Conservation (phyloP, 2,888 invertebrate species). For the Tetranychus truncatus region DNA sequence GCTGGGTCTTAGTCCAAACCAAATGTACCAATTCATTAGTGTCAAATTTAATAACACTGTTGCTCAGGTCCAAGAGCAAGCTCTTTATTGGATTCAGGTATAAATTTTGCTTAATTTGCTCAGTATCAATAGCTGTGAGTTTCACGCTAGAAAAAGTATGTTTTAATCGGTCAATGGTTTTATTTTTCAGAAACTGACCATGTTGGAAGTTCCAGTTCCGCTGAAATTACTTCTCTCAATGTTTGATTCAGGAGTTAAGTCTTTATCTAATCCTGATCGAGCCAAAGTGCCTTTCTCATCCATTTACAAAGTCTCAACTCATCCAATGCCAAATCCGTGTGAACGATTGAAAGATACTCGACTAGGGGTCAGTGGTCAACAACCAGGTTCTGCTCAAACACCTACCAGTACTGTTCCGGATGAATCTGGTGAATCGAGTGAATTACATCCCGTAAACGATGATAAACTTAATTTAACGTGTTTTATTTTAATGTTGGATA, state of each 20-base stretch:
- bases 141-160: background rate
- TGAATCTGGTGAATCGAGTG: background rate
- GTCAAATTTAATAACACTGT: conserved; percentile 59
- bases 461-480: conserved; percentile 56
- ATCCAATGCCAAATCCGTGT: background rate
- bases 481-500: conserved; percentile 87
- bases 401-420: background rate
- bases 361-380: background rate
- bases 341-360: background rate
- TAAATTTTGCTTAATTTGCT: conserved; percentile 12
- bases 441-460: conserved; percentile 18
- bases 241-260: conserved; percentile 66
- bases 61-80: conserved; percentile 66
- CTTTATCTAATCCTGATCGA: conserved; percentile 23
- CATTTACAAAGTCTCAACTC: conserved; percentile 2
- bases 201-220: conserved; percentile 73
- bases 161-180: background rate
- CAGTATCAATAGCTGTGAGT: background rate
- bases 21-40: conserved; percentile 83
- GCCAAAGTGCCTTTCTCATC: conserved; percentile 1
- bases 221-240: conserved; percentile 66
- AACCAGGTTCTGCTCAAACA: background rate
- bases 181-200: conserved; percentile 44
- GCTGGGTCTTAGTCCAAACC: conserved; percentile 75
- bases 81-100: conserved; percentile 69